Percentiles rank a stretch among this genome's conserved stretches.
Evolutionary conservation across 2,113 vertebrate species (phyloP).

Genomic region (Solea senegalensis): DNA sequence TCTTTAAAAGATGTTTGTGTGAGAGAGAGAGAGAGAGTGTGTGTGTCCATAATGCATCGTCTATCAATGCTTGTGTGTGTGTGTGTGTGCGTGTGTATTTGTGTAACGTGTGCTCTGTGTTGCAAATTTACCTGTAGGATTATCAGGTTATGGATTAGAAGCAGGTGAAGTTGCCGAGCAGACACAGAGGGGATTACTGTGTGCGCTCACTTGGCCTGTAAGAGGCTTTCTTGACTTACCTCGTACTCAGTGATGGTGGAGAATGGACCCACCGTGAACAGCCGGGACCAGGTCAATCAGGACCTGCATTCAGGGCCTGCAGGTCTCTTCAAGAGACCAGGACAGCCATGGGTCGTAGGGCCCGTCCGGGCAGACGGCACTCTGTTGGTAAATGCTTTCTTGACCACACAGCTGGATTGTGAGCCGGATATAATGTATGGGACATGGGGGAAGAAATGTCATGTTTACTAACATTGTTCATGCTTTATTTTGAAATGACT

Average conservation of each 20-base stretch:
- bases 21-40: not conserved
- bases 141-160: constrained; percentile 74
- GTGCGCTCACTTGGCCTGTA: constrained; percentile 53
- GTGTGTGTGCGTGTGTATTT: constrained; percentile 10
- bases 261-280: constrained; percentile 46
- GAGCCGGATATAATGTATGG: not conserved
- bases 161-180: constrained; percentile 81
- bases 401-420: constrained; percentile 8
- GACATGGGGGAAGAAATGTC: not conserved
- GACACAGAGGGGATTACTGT: constrained; percentile 78
- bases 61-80: constrained; percentile 1
- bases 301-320: constrained; percentile 30
- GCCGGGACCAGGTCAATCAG: constrained; percentile 22
- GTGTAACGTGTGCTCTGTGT: constrained; percentile 22
- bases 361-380: constrained; percentile 37
- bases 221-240: constrained; percentile 73
- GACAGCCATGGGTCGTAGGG: constrained; percentile 62
- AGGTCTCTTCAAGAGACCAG: constrained; percentile 30
- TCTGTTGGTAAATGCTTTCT: constrained; percentile 75
- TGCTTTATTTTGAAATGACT: not conserved
- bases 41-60: constrained; percentile 20
- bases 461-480: not conserved
- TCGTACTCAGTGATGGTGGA: constrained; percentile 31
- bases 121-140: constrained; percentile 66
- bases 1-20: constrained; percentile 16